A percentile compares a stretch with the other conserved stretches of the same genome.
Evolutionary conservation across 2,797 vertebrate genomes (phyloP).

Genomic region (Leptatherina wallacei): DNA sequence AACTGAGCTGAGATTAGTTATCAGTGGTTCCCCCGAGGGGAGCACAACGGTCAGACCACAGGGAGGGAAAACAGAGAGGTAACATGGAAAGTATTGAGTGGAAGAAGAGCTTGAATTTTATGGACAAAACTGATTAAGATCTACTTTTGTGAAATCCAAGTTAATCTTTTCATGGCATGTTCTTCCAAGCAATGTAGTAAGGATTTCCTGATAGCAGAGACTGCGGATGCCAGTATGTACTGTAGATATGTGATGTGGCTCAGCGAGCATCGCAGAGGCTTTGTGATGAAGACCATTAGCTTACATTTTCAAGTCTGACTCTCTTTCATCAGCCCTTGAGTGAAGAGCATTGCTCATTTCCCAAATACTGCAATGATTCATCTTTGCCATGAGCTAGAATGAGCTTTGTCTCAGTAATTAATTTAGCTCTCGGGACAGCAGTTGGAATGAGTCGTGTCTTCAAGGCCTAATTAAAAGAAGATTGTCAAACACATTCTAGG

Average conservation of each 20-base stretch:
- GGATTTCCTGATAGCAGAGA: constrained; percentile 28
- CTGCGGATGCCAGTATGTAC: constrained; percentile 35
- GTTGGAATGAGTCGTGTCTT: constrained; percentile 78
- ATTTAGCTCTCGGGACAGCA: constrained; percentile 80
- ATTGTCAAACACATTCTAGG: constrained; percentile 82
- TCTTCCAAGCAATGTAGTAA: constrained; percentile 12
- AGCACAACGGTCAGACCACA: constrained; percentile 3
- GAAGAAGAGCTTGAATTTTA: neutral
- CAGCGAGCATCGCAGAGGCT: constrained; percentile 31
- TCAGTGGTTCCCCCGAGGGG: constrained; percentile 34
- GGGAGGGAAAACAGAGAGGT: neutral
- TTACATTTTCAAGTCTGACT: constrained; percentile 55
- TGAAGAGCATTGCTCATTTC: constrained; percentile 73
- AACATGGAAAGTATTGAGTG: neutral
- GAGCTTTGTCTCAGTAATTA: constrained; percentile 81
- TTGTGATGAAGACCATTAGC: constrained; percentile 57
- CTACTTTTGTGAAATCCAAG: constrained; percentile 16
- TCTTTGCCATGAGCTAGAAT: constrained; percentile 73
- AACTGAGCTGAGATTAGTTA: constrained; percentile 41
- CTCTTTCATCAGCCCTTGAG: constrained; percentile 72
- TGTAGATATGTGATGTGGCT: constrained; percentile 26
- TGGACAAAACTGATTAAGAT: constrained; percentile 14
- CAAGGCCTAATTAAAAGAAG: constrained; percentile 80
- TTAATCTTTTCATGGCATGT: constrained; percentile 23
- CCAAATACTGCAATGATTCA: constrained; percentile 79